Evolutionary conservation across 2,888 invertebrate genomes (phyloP).

Genomic region (Meiosimyza platycephala): DNA sequence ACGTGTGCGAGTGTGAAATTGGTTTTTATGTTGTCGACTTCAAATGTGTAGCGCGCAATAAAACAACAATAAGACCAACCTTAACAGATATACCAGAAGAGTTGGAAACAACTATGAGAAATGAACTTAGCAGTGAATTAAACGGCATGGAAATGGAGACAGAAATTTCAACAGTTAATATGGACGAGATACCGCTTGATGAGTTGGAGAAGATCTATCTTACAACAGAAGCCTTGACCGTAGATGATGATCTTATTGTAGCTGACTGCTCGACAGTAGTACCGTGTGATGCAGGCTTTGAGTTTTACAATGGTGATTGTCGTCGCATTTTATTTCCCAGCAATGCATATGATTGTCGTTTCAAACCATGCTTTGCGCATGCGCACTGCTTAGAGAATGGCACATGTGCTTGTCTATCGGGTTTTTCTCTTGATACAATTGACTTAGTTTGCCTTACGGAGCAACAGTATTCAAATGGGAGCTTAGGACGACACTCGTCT

Average conservation of each 20-base stretch:
- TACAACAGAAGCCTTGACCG: too few relatives aligned
- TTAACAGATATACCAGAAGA: too few relatives aligned
- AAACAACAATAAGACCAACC: too few relatives aligned
- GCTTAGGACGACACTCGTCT: neutral
- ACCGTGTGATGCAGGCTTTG: constrained; percentile 48
- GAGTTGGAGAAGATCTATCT: too few relatives aligned
- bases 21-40: constrained; percentile 43
- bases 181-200: too few relatives aligned
- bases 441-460: neutral
- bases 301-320: constrained; percentile 52
- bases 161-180: too few relatives aligned
- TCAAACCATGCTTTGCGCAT: constrained; percentile 33
- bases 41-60: too few relatives aligned
- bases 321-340: constrained; percentile 53
- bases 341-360: constrained; percentile 44
- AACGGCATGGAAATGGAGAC: too few relatives aligned
- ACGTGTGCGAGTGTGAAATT: constrained; percentile 53
- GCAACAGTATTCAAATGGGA: neutral
- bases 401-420: constrained; percentile 1
- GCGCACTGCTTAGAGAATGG: constrained; percentile 12
- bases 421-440: neutral
- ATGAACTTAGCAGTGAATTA: too few relatives aligned
- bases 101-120: too few relatives aligned
- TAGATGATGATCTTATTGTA: too few relatives aligned
- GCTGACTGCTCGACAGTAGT: neutral